Conservation (phyloP, 1,140 invertebrate genomes). For the Kradibia gibbosae region DNA sequence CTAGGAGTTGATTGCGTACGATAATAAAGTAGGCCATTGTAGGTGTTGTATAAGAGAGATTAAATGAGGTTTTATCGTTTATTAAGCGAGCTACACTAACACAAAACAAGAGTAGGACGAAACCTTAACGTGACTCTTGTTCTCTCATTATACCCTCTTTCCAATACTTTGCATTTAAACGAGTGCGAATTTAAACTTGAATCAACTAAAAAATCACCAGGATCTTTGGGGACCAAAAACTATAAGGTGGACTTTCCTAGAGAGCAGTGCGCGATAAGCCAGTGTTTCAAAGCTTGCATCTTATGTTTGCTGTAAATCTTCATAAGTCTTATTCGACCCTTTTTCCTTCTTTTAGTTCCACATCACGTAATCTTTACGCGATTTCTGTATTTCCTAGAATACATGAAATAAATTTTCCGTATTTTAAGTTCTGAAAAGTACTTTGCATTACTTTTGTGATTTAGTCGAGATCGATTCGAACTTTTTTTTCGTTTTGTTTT, state of each 20-base stretch:
- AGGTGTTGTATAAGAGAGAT: neutral
- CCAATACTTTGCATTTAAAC: neutral
- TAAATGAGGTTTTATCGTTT: conserved; percentile 3
- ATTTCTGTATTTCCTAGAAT: neutral
- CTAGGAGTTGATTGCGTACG: neutral
- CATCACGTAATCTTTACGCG: conserved; percentile 15
- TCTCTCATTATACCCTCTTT: conserved; percentile 14
- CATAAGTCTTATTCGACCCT: neutral
- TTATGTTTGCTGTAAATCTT: conserved; percentile 18
- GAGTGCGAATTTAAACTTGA: conserved; percentile 22
- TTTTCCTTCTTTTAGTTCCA: neutral
- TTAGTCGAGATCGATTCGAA: neutral
- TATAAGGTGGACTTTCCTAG: neutral
- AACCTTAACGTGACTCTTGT: conserved; percentile 18
- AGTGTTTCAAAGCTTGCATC: conserved; percentile 15
- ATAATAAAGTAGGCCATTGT: neutral
- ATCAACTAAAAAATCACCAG: neutral
- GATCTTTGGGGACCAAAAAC: neutral
- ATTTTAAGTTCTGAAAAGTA: neutral
- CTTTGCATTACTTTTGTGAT: neutral
- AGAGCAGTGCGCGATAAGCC: neutral
- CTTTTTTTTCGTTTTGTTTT: too few relatives aligned
- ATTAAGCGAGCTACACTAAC: neutral
- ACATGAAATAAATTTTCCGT: neutral
- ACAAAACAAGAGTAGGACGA: neutral